These are phyloP conservation scores for Australoheros facetus DNA, from an alignment of 2,797 vertebrate species.

Conservation along the genomic window DNA sequence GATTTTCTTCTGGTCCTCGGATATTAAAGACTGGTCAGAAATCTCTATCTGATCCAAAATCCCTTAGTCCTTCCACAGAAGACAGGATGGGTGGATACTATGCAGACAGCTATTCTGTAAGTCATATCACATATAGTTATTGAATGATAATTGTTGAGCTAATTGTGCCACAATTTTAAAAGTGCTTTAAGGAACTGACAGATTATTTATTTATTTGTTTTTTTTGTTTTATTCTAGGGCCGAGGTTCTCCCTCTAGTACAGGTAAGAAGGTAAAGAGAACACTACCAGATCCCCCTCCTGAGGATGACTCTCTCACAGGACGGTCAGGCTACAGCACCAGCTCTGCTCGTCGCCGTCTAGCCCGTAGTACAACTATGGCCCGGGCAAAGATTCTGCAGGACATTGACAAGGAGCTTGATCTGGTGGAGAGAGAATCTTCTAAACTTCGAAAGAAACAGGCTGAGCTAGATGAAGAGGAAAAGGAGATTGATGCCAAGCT, in stretches of 20 bases:
- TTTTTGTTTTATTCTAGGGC: constrained; percentile 74
- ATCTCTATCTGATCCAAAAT: constrained; percentile 94
- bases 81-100: constrained; percentile 92
- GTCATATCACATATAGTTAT: constrained; percentile 56
- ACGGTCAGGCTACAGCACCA: constrained; percentile 86
- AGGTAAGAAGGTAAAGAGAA: constrained; percentile 98
- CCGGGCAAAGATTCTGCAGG: constrained; percentile 97
- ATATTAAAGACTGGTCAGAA: constrained; percentile 91
- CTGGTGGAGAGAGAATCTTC: constrained; percentile 98
- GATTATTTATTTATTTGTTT: background rate
- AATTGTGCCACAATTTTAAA: background rate
- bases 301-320: constrained; percentile 87
- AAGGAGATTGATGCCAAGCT: constrained; percentile 99
- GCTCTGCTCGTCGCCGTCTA: constrained; percentile 92
- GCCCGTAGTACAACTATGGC: constrained; percentile 98
- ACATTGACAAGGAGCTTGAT: constrained; percentile 98
- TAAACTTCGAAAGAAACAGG: constrained; percentile 98
- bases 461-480: constrained; percentile 98
- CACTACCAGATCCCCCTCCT: constrained; percentile 95
- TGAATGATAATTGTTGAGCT: background rate
- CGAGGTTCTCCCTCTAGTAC: constrained; percentile 87
- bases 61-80: constrained; percentile 92
- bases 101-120: constrained; percentile 92
- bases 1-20: constrained; percentile 90
- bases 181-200: background rate